Percentiles rank a stretch among this genome's conserved stretches.
These are phyloP conservation scores for Trididemnum nubilum DNA, from an alignment of 23 tunicate species.

Conservation along the genomic window DNA sequence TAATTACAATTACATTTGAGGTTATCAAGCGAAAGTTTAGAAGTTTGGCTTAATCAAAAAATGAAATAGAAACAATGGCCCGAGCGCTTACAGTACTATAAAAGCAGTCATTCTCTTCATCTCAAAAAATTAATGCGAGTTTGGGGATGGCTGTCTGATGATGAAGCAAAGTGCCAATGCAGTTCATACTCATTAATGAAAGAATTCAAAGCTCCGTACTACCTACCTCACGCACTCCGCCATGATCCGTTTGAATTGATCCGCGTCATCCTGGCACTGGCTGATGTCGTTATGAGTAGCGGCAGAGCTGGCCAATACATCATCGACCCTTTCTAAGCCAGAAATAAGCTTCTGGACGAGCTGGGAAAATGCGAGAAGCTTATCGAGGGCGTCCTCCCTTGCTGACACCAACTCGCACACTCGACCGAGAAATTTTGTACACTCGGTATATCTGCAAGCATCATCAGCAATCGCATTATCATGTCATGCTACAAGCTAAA, in stretches of 20 bases:
- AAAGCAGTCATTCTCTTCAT: no score
- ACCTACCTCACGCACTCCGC: conserved; percentile 57
- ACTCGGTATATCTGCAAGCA: conserved; percentile 91
- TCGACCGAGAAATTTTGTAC: conserved; percentile 83
- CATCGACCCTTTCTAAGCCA: conserved; percentile 52
- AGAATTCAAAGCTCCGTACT: no score
- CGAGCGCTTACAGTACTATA: no score
- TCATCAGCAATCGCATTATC: background rate
- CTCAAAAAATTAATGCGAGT: no score
- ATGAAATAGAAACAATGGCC: no score
- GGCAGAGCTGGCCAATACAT: conserved; percentile 35
- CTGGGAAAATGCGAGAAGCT: conserved; percentile 34
- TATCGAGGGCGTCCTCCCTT: conserved; percentile 79
- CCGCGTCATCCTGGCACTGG: conserved; percentile 60
- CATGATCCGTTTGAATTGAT: conserved; percentile 38
- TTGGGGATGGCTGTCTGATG: no score
- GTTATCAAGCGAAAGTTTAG: no score
- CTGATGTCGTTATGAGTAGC: conserved; percentile 64
- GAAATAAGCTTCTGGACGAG: conserved; percentile 34
- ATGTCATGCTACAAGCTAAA: background rate
- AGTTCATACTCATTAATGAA: no score
- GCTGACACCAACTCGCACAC: conserved; percentile 87
- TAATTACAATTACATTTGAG: no score
- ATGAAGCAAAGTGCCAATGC: no score
- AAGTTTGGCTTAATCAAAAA: no score